Conservation (phyloP, 2,113 vertebrate genomes). For the Pimephales promelas region DNA sequence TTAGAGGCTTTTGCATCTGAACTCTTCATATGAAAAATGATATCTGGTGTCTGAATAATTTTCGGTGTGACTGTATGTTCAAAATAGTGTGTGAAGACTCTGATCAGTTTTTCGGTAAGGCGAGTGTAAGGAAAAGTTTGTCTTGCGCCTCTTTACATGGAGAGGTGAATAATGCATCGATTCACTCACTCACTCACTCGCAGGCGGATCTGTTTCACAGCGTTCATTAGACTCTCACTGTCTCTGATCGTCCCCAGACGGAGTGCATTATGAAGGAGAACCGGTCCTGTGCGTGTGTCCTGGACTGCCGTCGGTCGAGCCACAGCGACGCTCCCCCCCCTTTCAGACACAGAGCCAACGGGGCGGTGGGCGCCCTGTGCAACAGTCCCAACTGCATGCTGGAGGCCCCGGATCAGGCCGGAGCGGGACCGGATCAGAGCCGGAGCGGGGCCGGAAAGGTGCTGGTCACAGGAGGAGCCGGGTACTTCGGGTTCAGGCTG, state of each 20-base stretch:
- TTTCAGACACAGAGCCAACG: conserved; percentile 60
- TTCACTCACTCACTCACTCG: conserved; percentile 24
- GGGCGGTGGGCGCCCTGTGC: conserved; percentile 55
- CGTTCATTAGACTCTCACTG: conserved; percentile 39
- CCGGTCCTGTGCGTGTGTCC: conserved; percentile 48
- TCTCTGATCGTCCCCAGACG: conserved; percentile 34
- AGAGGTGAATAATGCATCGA: conserved; percentile 54
- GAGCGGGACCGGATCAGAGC: neutral
- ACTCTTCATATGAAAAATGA: too few species aligned
- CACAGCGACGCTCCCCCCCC: neutral
- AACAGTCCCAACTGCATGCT: conserved; percentile 55
- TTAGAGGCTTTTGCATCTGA: too few species aligned
- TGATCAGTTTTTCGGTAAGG: neutral
- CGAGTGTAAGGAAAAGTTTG: conserved; percentile 41
- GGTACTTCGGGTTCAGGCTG: conserved; percentile 89
- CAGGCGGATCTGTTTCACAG: conserved; percentile 52
- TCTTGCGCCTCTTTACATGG: conserved; percentile 9
- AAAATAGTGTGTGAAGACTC: neutral
- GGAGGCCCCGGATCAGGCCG: conserved; percentile 49
- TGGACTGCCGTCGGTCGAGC: conserved; percentile 53
- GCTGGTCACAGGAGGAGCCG: conserved; percentile 89
- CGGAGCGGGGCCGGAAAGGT: conserved; percentile 66
- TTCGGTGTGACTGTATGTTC: too few species aligned
- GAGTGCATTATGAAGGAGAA: conserved; percentile 56
- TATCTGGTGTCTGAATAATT: too few species aligned